phyloP scores from a whole-genome alignment of 2,113 vertebrate genomes.

The Gallinago undulata region DNA sequence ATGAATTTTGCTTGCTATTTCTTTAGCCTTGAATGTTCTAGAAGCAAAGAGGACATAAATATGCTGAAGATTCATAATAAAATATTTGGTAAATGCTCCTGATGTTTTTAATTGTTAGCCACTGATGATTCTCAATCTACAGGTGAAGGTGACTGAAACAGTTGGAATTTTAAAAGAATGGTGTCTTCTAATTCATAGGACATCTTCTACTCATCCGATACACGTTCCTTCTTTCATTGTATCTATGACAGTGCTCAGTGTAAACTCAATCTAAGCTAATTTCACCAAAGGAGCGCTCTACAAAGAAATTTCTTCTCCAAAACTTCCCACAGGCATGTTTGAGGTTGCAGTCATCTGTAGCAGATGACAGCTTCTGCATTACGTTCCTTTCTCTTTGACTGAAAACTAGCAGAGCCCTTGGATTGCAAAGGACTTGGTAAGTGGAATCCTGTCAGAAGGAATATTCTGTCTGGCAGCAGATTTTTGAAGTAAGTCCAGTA shows the following conservation, averaged over 20 bases:
- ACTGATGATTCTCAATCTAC: not conserved
- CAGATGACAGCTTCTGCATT: not conserved
- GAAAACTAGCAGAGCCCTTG: not conserved
- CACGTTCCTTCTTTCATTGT: not conserved
- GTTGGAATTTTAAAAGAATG: not conserved
- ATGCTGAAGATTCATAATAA: not conserved
- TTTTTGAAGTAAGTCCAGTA: conserved; percentile 27
- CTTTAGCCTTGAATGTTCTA: not conserved
- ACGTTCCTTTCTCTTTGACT: conserved; percentile 1
- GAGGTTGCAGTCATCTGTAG: not conserved
- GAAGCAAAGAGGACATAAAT: not conserved
- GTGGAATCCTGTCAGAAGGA: conserved; percentile 33
- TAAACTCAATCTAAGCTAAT: not conserved
- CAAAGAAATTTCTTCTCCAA: not conserved
- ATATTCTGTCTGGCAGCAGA: conserved; percentile 27
- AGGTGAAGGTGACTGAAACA: not conserved
- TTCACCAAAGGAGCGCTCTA: not conserved
- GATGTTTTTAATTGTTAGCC: not conserved
- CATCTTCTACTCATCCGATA: not conserved
- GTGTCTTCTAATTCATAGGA: not conserved
- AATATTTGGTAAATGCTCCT: not conserved
- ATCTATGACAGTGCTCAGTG: not conserved
- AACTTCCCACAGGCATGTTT: not conserved
- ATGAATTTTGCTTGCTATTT: not conserved
- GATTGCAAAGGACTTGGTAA: not conserved